Conservation (phyloP, 1,140 invertebrate genomes). For the Neodiprion fabricii region DNA sequence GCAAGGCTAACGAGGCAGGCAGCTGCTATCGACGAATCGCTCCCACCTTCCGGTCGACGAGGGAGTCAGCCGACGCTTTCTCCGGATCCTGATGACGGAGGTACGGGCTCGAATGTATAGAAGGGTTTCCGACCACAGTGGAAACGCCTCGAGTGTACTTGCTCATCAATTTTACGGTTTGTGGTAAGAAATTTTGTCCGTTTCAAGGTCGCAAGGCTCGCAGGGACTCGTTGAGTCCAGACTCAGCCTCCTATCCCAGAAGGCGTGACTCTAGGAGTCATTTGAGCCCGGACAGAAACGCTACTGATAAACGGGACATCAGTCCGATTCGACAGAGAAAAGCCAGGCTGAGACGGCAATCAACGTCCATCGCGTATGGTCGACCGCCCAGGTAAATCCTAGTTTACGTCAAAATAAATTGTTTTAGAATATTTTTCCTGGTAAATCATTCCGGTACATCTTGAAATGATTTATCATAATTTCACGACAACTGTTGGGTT, state of each 20-base stretch:
- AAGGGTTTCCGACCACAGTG: too few relatives aligned
- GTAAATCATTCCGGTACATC: too few relatives aligned
- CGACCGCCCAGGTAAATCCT: constrained; percentile 53
- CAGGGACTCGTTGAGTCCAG: constrained; percentile 85
- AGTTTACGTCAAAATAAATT: constrained; percentile 29
- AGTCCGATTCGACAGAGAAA: constrained; percentile 72
- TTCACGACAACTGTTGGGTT: constrained; percentile 56
- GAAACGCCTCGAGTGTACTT: neutral
- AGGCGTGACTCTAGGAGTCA: constrained; percentile 79
- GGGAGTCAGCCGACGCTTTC: constrained; percentile 83
- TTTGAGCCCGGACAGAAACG: constrained; percentile 78
- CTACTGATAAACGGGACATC: constrained; percentile 69
- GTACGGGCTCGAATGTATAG: constrained; percentile 45
- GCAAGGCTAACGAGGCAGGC: constrained; percentile 82
- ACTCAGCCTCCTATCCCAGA: constrained; percentile 75
- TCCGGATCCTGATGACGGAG: constrained; percentile 70
- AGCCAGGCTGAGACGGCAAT: constrained; percentile 77
- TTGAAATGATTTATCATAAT: too few relatives aligned
- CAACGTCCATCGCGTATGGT: constrained; percentile 74
- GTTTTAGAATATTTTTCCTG: constrained; percentile 15
- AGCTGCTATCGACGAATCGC: constrained; percentile 85
- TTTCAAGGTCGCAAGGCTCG: constrained; percentile 73
- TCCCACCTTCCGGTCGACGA: constrained; percentile 73
- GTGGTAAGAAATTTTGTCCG: constrained; percentile 2
- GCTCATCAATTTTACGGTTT: neutral